A percentile compares a stretch with the other conserved stretches of the same genome.
Conservation (phyloP, 2,888 invertebrate species). For the Amphimallon solstitiale region DNA sequence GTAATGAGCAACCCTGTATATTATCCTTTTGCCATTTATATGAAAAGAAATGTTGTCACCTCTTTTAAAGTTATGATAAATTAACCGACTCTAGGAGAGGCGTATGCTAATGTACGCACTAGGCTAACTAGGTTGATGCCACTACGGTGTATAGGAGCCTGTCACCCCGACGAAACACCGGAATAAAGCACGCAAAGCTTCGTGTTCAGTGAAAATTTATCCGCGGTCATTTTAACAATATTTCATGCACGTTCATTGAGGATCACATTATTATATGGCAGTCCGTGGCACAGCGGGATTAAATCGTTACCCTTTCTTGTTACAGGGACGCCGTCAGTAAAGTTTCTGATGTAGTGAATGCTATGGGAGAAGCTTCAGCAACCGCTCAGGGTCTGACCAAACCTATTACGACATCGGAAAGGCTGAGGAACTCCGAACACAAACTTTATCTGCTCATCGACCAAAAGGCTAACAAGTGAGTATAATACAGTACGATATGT, state of each 20-base stretch:
- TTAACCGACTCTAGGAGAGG: not conserved
- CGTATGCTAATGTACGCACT: not conserved
- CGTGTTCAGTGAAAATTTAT: slow-evolving; percentile 23
- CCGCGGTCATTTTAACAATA: slow-evolving; percentile 9
- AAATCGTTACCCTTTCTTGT: slow-evolving; percentile 47
- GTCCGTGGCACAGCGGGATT: not conserved
- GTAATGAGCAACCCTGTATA: too few species aligned
- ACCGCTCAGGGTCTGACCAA: slow-evolving; percentile 77
- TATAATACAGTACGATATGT: not conserved
- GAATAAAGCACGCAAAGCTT: slow-evolving; percentile 15
- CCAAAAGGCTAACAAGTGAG: slow-evolving; percentile 68
- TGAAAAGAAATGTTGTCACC: not conserved
- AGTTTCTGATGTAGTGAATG: slow-evolving; percentile 73
- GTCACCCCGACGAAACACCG: slow-evolving; percentile 3
- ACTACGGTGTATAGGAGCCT: not conserved
- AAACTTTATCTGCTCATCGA: slow-evolving; percentile 68
- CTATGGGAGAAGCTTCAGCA: slow-evolving; percentile 78
- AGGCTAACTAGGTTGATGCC: not conserved
- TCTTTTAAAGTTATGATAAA: slow-evolving; percentile 1
- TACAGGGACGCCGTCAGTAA: slow-evolving; percentile 70
- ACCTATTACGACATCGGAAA: slow-evolving; percentile 78
- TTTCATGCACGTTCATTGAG: not conserved
- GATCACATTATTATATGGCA: not conserved
- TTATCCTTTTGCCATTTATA: too few species aligned
- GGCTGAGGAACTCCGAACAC: slow-evolving; percentile 71